A percentile compares a stretch with the other conserved stretches of the same genome.
Evolutionary conservation across 2,888 invertebrate species (phyloP).

Genomic region (Epinotia nisella): DNA sequence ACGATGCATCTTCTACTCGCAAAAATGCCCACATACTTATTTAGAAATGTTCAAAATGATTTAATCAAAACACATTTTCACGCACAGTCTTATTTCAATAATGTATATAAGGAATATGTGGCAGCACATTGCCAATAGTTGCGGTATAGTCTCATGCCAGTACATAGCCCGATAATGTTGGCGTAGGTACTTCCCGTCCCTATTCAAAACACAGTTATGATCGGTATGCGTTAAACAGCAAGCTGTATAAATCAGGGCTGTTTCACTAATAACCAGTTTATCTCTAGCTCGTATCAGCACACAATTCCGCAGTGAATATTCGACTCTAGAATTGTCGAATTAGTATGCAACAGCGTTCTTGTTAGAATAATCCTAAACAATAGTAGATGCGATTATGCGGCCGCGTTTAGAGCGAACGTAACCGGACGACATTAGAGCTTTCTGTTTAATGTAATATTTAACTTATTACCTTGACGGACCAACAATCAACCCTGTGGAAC

Average conservation of each 20-base stretch:
- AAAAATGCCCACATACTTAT: too few relatives aligned
- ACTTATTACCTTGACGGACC: not conserved
- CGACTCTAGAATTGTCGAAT: conserved; percentile 48
- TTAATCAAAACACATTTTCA: too few relatives aligned
- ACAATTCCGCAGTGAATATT: conserved; percentile 50
- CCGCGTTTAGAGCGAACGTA: conserved; percentile 20
- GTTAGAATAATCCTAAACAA: conserved; percentile 54
- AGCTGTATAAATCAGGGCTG: conserved; percentile 56
- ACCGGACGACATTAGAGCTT: conserved; percentile 35
- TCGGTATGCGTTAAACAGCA: conserved; percentile 54
- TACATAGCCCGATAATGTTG: conserved; percentile 22
- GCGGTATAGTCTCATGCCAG: not conserved
- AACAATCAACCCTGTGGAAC: not conserved
- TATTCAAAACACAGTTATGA: conserved; percentile 45
- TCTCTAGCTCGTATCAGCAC: conserved; percentile 48
- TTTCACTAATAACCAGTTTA: conserved; percentile 59
- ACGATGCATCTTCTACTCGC: too few relatives aligned
- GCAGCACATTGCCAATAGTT: not conserved
- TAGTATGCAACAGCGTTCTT: conserved; percentile 53
- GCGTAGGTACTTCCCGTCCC: conserved; percentile 11
- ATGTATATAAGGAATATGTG: not conserved
- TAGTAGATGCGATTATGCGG: conserved; percentile 40
- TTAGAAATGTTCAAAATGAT: too few relatives aligned
- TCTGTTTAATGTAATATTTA: not conserved
- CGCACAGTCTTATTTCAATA: not conserved